A percentile compares a stretch with the other conserved stretches of the same genome.
Conservation (phyloP, 1,140 invertebrate species). For the Spodoptera litura region DNA sequence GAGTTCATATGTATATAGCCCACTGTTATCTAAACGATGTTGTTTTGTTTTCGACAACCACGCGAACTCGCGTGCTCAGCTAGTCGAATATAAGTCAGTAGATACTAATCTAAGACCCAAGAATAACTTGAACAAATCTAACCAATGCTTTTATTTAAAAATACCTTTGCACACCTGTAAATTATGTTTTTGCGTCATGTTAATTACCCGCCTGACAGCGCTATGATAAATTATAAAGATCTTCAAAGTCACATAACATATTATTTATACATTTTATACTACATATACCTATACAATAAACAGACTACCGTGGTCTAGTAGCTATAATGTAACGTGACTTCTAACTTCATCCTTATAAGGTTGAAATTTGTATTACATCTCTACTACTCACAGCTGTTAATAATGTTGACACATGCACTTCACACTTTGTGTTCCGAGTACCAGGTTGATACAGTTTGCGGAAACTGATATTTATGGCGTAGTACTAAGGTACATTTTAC, state of each 20-base stretch:
- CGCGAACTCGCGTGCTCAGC: too few species aligned
- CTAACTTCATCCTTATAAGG: not conserved
- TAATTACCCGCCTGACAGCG: constrained; percentile 30
- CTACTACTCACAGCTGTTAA: not conserved
- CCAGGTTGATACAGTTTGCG: not conserved
- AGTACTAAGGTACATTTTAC: not conserved
- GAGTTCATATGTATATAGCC: too few species aligned
- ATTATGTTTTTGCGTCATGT: constrained; percentile 8
- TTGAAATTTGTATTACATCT: not conserved
- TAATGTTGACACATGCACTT: constrained; percentile 36
- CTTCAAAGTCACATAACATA: constrained; percentile 22
- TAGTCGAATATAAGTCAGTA: too few species aligned
- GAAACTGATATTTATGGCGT: not conserved
- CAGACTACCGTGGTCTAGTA: constrained; percentile 8
- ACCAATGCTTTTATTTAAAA: too few species aligned
- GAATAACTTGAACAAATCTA: too few species aligned
- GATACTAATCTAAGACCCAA: too few species aligned
- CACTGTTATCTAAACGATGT: too few species aligned
- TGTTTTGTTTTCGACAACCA: too few species aligned
- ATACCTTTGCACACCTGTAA: not conserved
- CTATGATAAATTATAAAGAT: constrained; percentile 16
- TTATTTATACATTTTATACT: constrained; percentile 39
- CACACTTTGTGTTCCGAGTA: constrained; percentile 29
- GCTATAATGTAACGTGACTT: not conserved
- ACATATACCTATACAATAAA: not conserved